Percentiles rank a stretch among this genome's conserved stretches.
phyloP scores from a whole-genome alignment of 2,113 vertebrate genomes.

The Oophaga pumilio region DNA sequence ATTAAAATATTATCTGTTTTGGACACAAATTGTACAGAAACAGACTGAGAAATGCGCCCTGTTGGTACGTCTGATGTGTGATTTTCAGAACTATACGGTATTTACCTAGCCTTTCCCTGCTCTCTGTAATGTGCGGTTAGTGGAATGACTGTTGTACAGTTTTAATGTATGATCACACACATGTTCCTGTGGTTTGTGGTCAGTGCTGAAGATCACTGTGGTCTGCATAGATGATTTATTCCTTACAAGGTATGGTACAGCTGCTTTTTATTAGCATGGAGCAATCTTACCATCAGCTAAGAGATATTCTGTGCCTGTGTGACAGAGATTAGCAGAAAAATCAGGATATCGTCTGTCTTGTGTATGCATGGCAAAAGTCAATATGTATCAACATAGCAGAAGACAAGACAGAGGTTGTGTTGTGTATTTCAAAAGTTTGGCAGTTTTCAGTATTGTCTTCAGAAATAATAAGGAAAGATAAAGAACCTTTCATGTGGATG shows the following conservation, averaged over 20 bases:
- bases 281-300: slow-evolving; percentile 2
- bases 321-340: background rate
- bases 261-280: slow-evolving; percentile 75
- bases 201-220: slow-evolving; percentile 73
- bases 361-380: background rate
- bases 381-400: background rate
- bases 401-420: background rate
- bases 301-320: slow-evolving; percentile 10
- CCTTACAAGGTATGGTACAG: slow-evolving; percentile 74
- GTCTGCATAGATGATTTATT: slow-evolving; percentile 73
- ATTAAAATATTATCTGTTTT: background rate
- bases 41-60: background rate
- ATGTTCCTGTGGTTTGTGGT: slow-evolving; percentile 79
- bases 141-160: slow-evolving; percentile 79
- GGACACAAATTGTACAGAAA: background rate
- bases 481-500: background rate
- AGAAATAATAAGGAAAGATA: background rate
- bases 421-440: background rate
- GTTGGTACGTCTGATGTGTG: slow-evolving; percentile 66
- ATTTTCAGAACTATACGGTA: slow-evolving; percentile 68
- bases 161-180: slow-evolving; percentile 80
- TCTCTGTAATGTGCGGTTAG: slow-evolving; percentile 84
- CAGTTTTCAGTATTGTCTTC: background rate
- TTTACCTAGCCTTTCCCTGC: slow-evolving; percentile 71
- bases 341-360: background rate